Evolutionary conservation across 1,140 invertebrate species (phyloP).

Genomic region (Pteromalus puparum): DNA sequence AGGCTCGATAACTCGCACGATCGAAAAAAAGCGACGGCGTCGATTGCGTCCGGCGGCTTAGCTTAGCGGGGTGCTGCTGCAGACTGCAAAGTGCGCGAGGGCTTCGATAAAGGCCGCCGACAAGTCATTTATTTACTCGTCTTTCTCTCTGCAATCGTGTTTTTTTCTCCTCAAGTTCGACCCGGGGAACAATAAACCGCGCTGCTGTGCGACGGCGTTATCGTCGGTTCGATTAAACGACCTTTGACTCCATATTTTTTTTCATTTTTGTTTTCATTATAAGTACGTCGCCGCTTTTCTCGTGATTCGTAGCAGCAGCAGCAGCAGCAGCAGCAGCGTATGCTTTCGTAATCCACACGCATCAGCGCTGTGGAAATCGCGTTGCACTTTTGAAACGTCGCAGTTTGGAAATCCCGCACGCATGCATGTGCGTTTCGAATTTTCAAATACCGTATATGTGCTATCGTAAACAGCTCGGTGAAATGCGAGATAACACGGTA

Average conservation of each 20-base stretch:
- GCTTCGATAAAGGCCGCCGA: slow-evolving; percentile 50
- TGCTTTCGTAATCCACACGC: neutral
- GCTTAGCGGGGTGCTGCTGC: neutral
- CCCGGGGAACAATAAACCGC: slow-evolving; percentile 27
- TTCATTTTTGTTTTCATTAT: slow-evolving; percentile 6
- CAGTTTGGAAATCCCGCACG: slow-evolving; percentile 4
- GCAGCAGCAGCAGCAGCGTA: neutral
- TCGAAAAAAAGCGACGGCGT: neutral
- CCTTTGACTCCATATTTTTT: slow-evolving; percentile 37
- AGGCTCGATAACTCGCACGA: too few species aligned
- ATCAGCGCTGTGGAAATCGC: slow-evolving; percentile 11
- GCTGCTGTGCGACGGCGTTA: neutral
- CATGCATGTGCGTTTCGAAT: neutral
- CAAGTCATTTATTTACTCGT: slow-evolving; percentile 39
- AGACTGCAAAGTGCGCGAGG: slow-evolving; percentile 42
- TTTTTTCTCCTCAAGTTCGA: slow-evolving; percentile 34
- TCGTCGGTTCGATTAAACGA: slow-evolving; percentile 26
- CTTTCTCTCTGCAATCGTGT: neutral
- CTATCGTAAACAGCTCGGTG: neutral
- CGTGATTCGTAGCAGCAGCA: neutral
- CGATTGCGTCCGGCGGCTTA: neutral
- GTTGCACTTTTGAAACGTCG: slow-evolving; percentile 19
- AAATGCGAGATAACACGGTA: neutral
- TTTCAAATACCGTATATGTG: neutral
- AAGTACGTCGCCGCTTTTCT: neutral